Evolutionary conservation across 2,797 vertebrate species (phyloP), one percentile per base, ranked within the genome.

Genomic region (Melanotaenia pygmaea): DNA sequence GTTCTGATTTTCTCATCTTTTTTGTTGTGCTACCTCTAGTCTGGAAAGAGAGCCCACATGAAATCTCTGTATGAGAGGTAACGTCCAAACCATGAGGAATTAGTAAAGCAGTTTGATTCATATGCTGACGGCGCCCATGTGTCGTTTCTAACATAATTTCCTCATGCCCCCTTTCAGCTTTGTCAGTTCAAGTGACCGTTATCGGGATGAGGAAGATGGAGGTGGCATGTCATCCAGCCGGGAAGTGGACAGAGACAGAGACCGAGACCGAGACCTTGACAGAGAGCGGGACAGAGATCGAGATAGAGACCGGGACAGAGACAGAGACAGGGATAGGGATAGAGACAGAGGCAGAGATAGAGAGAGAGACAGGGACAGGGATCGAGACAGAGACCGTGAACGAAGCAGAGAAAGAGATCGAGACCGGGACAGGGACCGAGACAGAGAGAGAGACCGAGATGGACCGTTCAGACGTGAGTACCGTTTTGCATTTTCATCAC

Each of bases 21-120:
- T 61, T 14, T 53, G n/a, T 59, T 6, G 7, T 84, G 9, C 77
- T 80, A 84, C 58, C 74, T 69, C 12, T 81, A 97, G 97, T 88
- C 92, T 32, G 94, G 91, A 66, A 96, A 96, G 86, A 94, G 96
- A 81, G 88, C 92, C 35, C 95, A 96, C 37, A 95, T 96, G 88
- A 98, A 97, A 75, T 94, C 94, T 59, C 91, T 98, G 12, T 97
- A 98, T 72, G 96, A 98, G 71, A 97, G 97, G 97, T 98, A 91
- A 94, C 20, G 85, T 65, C 16, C 2, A 37, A 79, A 68, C 8
- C 26, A 24, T 0, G 0, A 53, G 2, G 0, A 69, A 56, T 24
- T 54, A 58, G 24, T 12, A 61, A 56, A 75, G 26, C 26, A 43
- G 13, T 7, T 4, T 51, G 60, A 69, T 74, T 45, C 26, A 26